These are phyloP conservation scores for Stigmatopora argus DNA, from an alignment of 2,113 vertebrate genomes.

Conservation along the genomic window DNA sequence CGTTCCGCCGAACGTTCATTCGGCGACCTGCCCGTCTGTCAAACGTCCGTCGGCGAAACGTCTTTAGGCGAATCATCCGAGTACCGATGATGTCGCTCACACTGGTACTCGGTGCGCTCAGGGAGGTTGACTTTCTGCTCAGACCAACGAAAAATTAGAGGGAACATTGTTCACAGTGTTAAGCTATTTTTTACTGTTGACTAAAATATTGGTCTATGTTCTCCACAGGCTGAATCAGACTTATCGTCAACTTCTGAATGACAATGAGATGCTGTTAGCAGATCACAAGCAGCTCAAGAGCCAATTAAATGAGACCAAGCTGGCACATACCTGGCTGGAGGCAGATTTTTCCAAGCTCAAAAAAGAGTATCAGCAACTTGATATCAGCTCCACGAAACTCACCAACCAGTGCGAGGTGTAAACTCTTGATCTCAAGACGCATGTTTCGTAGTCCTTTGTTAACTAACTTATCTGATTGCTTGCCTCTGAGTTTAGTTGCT, in stretches of 20 bases:
- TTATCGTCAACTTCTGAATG: slow-evolving; percentile 83
- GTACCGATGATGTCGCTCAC: too few species aligned
- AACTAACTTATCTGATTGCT: not conserved
- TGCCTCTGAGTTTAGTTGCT: slow-evolving; percentile 72
- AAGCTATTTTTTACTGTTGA: not conserved
- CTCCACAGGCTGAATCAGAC: slow-evolving; percentile 78
- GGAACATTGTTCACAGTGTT: not conserved
- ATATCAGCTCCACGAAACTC: slow-evolving; percentile 89
- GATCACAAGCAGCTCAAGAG: slow-evolving; percentile 95
- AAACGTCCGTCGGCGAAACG: too few species aligned
- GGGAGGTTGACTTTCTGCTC: too few species aligned
- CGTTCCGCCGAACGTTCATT: too few species aligned
- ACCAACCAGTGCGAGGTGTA: slow-evolving; percentile 94
- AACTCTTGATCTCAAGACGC: not conserved
- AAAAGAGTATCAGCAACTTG: slow-evolving; percentile 91
- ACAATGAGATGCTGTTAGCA: slow-evolving; percentile 82
- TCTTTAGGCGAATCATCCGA: too few species aligned
- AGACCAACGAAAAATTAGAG: too few species aligned
- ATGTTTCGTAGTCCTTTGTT: not conserved
- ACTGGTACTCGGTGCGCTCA: too few species aligned
- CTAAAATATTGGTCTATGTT: not conserved
- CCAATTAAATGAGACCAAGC: slow-evolving; percentile 81
- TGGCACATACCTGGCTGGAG: slow-evolving; percentile 90
- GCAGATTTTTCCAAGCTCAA: slow-evolving; percentile 89
- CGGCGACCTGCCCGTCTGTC: too few species aligned